A percentile compares a stretch with the other conserved stretches of the same genome.
Evolutionary conservation across 2,888 invertebrate species (phyloP).

Genomic region (Andrena marginata): DNA sequence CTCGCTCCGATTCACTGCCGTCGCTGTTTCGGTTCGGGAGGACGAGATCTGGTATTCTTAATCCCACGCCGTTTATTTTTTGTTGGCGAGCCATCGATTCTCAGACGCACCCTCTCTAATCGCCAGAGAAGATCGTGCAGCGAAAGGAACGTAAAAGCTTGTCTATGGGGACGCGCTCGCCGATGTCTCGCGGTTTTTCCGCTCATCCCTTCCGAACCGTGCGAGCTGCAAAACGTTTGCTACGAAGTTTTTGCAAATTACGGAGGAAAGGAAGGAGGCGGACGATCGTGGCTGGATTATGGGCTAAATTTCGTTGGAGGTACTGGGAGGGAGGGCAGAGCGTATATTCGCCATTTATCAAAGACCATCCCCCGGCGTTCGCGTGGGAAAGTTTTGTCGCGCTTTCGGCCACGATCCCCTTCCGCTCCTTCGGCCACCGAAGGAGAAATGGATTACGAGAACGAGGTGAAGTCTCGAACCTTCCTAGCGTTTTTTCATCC

Average conservation of each 20-base stretch:
- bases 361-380: conserved; percentile 24
- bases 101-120: background rate
- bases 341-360: conserved; percentile 65
- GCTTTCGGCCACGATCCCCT: conserved; percentile 37
- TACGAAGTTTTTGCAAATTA: conserved; percentile 45
- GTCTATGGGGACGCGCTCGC: background rate
- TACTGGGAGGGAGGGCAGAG: conserved; percentile 24
- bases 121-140: background rate
- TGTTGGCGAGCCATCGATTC: conserved; percentile 29
- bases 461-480: conserved; percentile 46
- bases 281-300: conserved; percentile 59
- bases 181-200: conserved; percentile 20
- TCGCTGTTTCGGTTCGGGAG: background rate
- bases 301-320: conserved; percentile 38
- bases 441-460: conserved; percentile 63
- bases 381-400: conserved; percentile 17
- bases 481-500: conserved; percentile 13
- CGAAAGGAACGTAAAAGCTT: conserved; percentile 1
- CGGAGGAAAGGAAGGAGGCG: conserved; percentile 1
- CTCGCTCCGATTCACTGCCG: background rate
- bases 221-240: conserved; percentile 22
- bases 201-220: conserved; percentile 11
- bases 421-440: conserved; percentile 33
- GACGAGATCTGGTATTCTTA: background rate
- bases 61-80: background rate